Percentiles rank a stretch among this genome's conserved stretches.
Conservation (phyloP, 2,113 vertebrate species). For the Columba janthina region DNA sequence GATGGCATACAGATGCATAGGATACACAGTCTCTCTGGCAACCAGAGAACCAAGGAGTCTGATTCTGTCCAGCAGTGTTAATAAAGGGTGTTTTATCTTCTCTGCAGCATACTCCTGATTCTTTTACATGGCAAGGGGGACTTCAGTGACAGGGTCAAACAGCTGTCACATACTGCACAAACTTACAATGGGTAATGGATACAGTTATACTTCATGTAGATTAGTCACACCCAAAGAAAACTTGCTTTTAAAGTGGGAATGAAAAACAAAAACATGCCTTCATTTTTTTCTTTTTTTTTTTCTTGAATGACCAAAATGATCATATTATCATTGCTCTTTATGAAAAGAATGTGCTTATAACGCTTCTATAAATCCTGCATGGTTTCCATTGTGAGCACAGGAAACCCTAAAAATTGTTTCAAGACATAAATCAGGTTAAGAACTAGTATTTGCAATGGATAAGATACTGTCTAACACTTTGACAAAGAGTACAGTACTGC, state of each 20-base stretch:
- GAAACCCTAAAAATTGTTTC: slow-evolving; percentile 41
- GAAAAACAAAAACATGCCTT: slow-evolving; percentile 44
- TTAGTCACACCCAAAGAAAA: slow-evolving; percentile 48
- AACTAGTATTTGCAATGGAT: slow-evolving; percentile 13
- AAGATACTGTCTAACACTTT: slow-evolving; percentile 60
- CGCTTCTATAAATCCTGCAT: slow-evolving; percentile 19
- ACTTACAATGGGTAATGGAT: slow-evolving; percentile 42
- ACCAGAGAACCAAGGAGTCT: neutral
- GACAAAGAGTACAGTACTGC: slow-evolving; percentile 25
- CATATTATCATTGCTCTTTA: neutral
- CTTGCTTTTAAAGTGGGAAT: slow-evolving; percentile 31
- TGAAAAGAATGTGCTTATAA: slow-evolving; percentile 3
- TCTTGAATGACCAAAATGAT: neutral
- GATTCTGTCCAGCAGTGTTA: neutral
- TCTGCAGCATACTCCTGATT: neutral
- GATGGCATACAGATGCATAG: neutral
- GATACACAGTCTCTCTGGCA: neutral
- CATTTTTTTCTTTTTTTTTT: neutral
- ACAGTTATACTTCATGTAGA: slow-evolving; percentile 58
- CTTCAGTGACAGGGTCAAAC: slow-evolving; percentile 44
- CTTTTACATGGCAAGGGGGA: slow-evolving; percentile 13
- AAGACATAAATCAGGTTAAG: slow-evolving; percentile 12
- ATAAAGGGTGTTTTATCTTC: slow-evolving; percentile 51
- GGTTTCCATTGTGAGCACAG: neutral
- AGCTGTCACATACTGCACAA: slow-evolving; percentile 47